These are phyloP conservation scores for Mohoua ochrocephala DNA, from an alignment of 2,113 vertebrate genomes.

Conservation along the genomic window DNA sequence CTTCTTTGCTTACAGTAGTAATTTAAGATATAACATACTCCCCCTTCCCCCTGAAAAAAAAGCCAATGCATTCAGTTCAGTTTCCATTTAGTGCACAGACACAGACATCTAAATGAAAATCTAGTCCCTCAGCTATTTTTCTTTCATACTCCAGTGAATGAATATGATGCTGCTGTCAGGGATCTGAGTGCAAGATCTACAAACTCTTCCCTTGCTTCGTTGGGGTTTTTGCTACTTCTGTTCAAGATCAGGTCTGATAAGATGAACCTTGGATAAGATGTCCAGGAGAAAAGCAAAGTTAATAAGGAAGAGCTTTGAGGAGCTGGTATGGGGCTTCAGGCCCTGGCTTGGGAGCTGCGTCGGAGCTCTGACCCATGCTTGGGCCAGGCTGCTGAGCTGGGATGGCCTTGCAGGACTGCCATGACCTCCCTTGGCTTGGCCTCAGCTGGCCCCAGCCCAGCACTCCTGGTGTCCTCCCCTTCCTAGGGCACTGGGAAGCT, in stretches of 20 bases:
- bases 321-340: neutral
- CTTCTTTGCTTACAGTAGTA: neutral
- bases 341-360: neutral
- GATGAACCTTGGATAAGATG: neutral
- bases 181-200: neutral
- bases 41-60: rapidly evolving
- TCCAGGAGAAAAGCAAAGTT: neutral
- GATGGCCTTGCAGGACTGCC: rapidly evolving
- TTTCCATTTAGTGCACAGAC: neutral
- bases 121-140: slow-evolving; percentile 9
- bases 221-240: neutral
- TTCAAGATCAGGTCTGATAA: neutral
- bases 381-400: neutral
- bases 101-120: slow-evolving; percentile 63
- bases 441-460: neutral
- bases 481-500: neutral
- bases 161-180: neutral
- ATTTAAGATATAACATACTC: neutral
- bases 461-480: neutral
- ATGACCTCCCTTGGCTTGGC: neutral
- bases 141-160: neutral
- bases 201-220: neutral
- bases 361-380: neutral
- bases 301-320: neutral
- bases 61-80: neutral